Evolutionary conservation across 2,113 vertebrate species (phyloP).

Genomic region (Hydrochoerus hydrochaeris): DNA sequence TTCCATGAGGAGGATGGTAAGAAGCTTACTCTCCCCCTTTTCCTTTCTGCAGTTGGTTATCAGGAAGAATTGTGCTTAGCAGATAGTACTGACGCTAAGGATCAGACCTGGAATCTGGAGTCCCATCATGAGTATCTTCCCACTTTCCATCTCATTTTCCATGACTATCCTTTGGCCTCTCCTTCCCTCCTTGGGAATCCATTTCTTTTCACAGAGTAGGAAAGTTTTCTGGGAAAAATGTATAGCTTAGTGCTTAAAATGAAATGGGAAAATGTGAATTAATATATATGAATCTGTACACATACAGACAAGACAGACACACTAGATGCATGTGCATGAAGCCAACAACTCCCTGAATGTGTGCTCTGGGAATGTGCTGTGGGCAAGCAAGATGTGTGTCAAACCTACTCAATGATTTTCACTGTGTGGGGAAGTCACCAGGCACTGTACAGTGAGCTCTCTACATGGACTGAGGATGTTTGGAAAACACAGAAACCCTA

Average conservation of each 20-base stretch:
- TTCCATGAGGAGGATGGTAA: background rate
- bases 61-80: slow-evolving; percentile 9
- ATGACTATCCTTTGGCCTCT: slow-evolving; percentile 16
- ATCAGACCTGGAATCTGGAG: slow-evolving; percentile 67
- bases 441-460: background rate
- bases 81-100: background rate
- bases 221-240: slow-evolving; percentile 56
- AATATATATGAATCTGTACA: slow-evolving; percentile 47
- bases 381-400: slow-evolving; percentile 11
- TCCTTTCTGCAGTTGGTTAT: background rate
- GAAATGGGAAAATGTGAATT: slow-evolving; percentile 62
- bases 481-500: slow-evolving; percentile 57
- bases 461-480: slow-evolving; percentile 17
- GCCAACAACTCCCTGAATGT: slow-evolving; percentile 1
- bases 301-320: background rate
- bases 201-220: slow-evolving; percentile 55
- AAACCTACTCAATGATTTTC: slow-evolving; percentile 15
- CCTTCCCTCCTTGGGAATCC: background rate
- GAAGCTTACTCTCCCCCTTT: background rate
- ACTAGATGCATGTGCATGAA: slow-evolving; percentile 27
- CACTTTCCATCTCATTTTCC: slow-evolving; percentile 49
- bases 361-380: slow-evolving; percentile 21
- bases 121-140: slow-evolving; percentile 3
- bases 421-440: slow-evolving; percentile 25
- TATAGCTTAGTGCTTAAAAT: slow-evolving; percentile 56